Evolutionary conservation across 1,140 invertebrate species (phyloP).

Genomic region (Bactericera cockerelli): DNA sequence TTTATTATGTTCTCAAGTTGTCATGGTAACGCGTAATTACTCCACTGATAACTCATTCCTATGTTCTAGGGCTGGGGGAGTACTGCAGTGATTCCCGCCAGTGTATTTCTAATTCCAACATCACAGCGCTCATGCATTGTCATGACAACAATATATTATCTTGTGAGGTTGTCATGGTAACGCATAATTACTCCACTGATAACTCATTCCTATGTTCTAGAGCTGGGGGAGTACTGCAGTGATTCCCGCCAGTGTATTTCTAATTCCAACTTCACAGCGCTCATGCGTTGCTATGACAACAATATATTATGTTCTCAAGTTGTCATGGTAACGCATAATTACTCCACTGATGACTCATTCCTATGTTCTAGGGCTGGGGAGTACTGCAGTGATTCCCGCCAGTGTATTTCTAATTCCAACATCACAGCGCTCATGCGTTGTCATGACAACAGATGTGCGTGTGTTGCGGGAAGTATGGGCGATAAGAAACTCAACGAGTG

Average conservation of each 20-base stretch:
- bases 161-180: too few species aligned
- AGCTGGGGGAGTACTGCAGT: background rate
- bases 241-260: background rate
- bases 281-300: background rate
- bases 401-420: background rate
- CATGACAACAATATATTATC: background rate
- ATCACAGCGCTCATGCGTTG: background rate
- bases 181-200: too few species aligned
- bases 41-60: too few species aligned
- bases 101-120: background rate
- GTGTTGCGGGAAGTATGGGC: background rate
- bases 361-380: background rate
- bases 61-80: background rate
- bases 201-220: too few species aligned
- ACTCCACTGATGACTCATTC: too few species aligned
- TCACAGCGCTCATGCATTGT: background rate
- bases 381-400: background rate
- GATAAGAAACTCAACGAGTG: background rate
- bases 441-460: background rate
- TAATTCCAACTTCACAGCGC: background rate
- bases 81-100: background rate
- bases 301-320: too few species aligned
- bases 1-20: too few species aligned
- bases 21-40: too few species aligned
- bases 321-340: too few species aligned